Evolutionary conservation across 2,797 vertebrate genomes (phyloP).

Genomic region (Lycodopsis pacificus): DNA sequence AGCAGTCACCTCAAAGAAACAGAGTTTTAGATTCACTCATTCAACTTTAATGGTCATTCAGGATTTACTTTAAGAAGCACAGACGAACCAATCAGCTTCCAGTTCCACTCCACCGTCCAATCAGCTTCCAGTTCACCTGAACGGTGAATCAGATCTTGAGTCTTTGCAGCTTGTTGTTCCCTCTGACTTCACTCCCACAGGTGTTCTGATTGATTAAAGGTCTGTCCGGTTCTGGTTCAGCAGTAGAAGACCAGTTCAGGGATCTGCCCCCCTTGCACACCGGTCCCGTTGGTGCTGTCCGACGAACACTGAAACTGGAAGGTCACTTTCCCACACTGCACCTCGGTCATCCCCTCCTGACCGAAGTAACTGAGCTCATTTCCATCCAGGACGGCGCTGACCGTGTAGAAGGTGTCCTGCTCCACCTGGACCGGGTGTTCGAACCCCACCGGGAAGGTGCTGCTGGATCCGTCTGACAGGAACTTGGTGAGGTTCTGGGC

Average conservation of each 20-base stretch:
- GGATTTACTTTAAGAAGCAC: constrained; percentile 2
- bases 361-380: constrained; percentile 96
- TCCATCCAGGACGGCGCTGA: constrained; percentile 91
- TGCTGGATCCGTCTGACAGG: constrained; percentile 92
- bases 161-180: background rate
- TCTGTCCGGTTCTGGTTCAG: constrained; percentile 40
- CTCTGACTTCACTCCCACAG: background rate
- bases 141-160: background rate
- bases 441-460: constrained; percentile 92
- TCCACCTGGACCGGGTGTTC: constrained; percentile 73
- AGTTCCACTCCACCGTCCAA: too few relatives aligned
- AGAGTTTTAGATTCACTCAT: background rate
- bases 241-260: constrained; percentile 94
- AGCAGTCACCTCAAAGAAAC: background rate
- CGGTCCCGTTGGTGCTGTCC: constrained; percentile 96
- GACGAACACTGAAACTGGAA: constrained; percentile 98
- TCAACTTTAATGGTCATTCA: background rate
- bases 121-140: background rate
- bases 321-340: constrained; percentile 93
- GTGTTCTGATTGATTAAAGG: background rate
- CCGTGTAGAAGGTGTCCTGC: constrained; percentile 93
- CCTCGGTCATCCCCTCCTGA: constrained; percentile 96
- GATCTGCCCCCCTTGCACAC: constrained; percentile 96
- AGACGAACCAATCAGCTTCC: background rate
- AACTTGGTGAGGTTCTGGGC: constrained; percentile 93